phyloP scores from a whole-genome alignment of 2,888 invertebrate genomes.

The Drosophila meridiana region DNA sequence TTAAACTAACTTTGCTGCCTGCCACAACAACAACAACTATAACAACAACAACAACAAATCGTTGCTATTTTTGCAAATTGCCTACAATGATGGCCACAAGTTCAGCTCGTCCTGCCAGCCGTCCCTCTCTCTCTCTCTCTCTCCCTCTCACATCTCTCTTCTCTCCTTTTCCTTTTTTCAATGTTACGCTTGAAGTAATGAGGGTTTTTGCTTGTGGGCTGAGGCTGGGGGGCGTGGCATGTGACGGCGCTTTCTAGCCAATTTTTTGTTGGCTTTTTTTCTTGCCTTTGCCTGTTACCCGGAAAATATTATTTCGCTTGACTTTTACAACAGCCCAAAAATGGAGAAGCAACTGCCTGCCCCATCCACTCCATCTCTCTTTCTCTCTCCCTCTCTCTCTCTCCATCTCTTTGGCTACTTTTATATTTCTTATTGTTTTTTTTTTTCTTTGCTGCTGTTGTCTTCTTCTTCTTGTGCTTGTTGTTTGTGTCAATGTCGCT shows the following conservation, averaged over 20 bases:
- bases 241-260: slow-evolving; percentile 28
- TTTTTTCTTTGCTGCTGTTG: slow-evolving; percentile 28
- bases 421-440: slow-evolving; percentile 55
- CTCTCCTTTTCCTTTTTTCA: slow-evolving; percentile 36
- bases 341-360: slow-evolving; percentile 16
- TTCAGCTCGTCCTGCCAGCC: slow-evolving; percentile 48
- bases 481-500: slow-evolving; percentile 65
- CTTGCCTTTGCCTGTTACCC: slow-evolving; percentile 68
- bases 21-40: slow-evolving; percentile 37
- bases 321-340: slow-evolving; percentile 77
- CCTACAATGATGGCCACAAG: slow-evolving; percentile 79
- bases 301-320: slow-evolving; percentile 82
- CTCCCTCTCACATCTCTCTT: background rate
- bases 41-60: slow-evolving; percentile 46
- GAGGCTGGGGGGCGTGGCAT: background rate
- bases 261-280: slow-evolving; percentile 33
- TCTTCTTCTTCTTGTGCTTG: slow-evolving; percentile 40
- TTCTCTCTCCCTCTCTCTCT: background rate
- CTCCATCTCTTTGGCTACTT: slow-evolving; percentile 36
- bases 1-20: slow-evolving; percentile 73
- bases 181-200: slow-evolving; percentile 62
- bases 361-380: background rate
- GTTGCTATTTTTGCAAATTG: slow-evolving; percentile 80
- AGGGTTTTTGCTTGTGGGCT: background rate
- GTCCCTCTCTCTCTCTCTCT: slow-evolving; percentile 5